A percentile compares a stretch with the other conserved stretches of the same genome.
These are phyloP conservation scores for Ophion obscuratus DNA, from an alignment of 2,888 invertebrate species.

Conservation along the genomic window DNA sequence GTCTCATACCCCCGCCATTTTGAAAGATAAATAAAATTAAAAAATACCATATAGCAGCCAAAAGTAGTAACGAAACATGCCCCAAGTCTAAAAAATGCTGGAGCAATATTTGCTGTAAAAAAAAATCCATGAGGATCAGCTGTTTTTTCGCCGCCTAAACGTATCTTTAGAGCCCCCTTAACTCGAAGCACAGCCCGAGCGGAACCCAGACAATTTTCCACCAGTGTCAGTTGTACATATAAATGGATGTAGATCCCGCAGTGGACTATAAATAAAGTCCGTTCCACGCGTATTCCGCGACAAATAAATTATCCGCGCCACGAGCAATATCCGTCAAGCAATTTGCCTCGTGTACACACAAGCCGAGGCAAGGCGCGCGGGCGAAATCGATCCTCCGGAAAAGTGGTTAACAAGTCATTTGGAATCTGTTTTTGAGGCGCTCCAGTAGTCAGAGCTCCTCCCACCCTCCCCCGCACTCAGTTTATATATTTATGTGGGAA, in stretches of 20 bases:
- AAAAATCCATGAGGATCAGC: too few species aligned
- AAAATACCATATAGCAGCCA: too few species aligned
- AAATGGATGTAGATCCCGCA: background rate
- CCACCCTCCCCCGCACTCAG: conserved; percentile 10
- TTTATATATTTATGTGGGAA: conserved; percentile 59
- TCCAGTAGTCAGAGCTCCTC: conserved; percentile 12
- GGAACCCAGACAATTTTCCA: too few species aligned
- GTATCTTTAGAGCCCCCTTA: too few species aligned
- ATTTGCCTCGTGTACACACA: background rate
- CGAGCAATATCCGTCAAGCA: conserved; percentile 16
- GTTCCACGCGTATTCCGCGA: background rate
- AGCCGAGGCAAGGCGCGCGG: background rate
- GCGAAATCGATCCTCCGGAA: conserved; percentile 19
- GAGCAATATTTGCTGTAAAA: too few species aligned
- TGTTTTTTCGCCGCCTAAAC: too few species aligned
- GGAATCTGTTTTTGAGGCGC: conserved; percentile 35
- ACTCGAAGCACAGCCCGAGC: too few species aligned
- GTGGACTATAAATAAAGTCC: conserved; percentile 9
- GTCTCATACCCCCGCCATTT: too few species aligned
- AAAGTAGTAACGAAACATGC: too few species aligned
- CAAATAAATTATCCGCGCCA: conserved; percentile 18
- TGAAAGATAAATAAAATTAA: too few species aligned
- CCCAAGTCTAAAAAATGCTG: too few species aligned
- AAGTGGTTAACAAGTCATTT: conserved; percentile 39
- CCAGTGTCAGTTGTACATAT: too few species aligned